Evolutionary conservation across 2,113 vertebrate species (phyloP), one percentile per base, ranked within the genome.

Genomic region (Physeter macrocephalus): DNA sequence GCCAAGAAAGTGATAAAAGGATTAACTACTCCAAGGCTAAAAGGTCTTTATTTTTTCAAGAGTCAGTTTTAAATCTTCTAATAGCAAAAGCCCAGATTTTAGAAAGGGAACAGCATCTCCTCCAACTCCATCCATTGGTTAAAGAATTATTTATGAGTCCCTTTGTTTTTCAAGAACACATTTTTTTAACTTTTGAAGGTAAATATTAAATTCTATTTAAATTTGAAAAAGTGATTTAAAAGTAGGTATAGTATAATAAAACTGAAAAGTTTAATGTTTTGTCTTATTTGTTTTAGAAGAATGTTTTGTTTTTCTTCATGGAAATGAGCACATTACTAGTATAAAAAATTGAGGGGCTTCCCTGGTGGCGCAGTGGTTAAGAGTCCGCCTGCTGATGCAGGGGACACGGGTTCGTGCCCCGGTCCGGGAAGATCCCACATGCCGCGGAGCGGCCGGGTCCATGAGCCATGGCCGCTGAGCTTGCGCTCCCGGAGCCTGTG

Each of bases 1-100:
- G 77, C 66, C 84, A 86, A 62, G 72, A 81, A 82, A 71, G 31
- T 34, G 66, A 91, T 81, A 69, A 96, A 87, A 95, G 88, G 87
- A 85, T 97, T 84, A 96, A 84, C 62, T 90, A 81, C 61, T 43
- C 31, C 52, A 72, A 71, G 41, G n/a, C 61, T 54, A 52, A 83
- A 89, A 87, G 59, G 41, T 54, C 52, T 95, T 92, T 41, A 39
- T 81, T 87, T 78, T 81, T 92, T 87, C 57, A 88, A 39, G 43
- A 95, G 25, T 81, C 39, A 77, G 8, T 74, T 93, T 95, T 75
- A 77, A 82, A 93, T 91, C 29, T 85, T 90, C 27, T 21, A 75
- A 66, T 5, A 96, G 66, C 39, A 86, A 92, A 87, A 57, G 8
- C 41, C 49, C 66, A 43, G 31, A 86, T 81, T 89, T 86, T 49